Base-by-base conservation (phyloP, 2,888 invertebrate genomes). In the Acleris emargana region DNA sequence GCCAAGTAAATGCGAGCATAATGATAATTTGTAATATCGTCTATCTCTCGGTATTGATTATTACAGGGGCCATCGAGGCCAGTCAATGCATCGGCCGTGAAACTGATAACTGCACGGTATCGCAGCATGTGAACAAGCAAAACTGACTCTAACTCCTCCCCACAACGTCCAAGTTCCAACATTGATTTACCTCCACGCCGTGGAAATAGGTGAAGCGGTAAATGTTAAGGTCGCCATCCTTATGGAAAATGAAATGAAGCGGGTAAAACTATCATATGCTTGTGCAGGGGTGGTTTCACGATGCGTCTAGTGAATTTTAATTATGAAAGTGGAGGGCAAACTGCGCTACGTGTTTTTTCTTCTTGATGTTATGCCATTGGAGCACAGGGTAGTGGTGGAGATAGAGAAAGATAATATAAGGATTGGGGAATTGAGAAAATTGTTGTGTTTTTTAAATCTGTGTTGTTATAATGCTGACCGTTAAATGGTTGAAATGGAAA, bases 61-160 rank as follows among this genome's bases (percentile, higher is more conserved):
- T 62, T 68, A 62, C 62, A 59, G 69, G 72, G 72, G 71, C 73
- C 74, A 69, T 53, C 73, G 69, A 69, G 71, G 68, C 71, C 64
- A 75, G 73, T 72, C 75, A 74, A 76, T 76, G 79, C 79, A 80
- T 60, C 80, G 82, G 72, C 84, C 84, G 79, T 84, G 83, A 84
- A 82, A 79, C 67, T 32, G 32, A 9, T 38, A 69, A 61, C 70
- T 68, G 64, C 68, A 42, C 68, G 69, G 67, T 52, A 62, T 55
- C 32, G 50, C 17, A 55, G 38, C 45, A 38, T n/a, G 9, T 50
- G 5, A 54, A 13, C 68, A 72, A 64, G 17, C 58, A 5, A 71
- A 70, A 72, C 67, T 64, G 55, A 75, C 78, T 73, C 67, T 81
- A 75, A 7, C 0, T 0, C 1, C 1, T 49, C 17, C 3, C 1